phyloP scores from a whole-genome alignment of 2,113 vertebrate species.

The Oenanthe oenanthe region DNA sequence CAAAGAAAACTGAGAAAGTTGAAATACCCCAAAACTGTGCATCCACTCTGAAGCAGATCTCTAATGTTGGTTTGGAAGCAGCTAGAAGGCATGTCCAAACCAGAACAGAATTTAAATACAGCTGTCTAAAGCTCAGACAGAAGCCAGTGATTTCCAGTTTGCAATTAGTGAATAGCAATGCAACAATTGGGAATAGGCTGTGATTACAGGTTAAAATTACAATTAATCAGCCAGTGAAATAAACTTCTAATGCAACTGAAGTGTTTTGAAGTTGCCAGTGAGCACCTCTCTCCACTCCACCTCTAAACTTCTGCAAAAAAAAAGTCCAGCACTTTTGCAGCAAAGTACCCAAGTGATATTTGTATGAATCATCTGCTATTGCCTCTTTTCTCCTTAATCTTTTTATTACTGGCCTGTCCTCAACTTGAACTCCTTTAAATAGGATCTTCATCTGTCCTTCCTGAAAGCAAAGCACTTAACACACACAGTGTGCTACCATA shows the following conservation, averaged over 20 bases:
- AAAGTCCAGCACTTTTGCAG: background rate
- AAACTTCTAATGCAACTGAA: background rate
- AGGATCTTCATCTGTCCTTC: background rate
- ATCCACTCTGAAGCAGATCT: background rate
- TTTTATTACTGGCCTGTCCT: background rate
- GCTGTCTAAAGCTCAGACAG: background rate
- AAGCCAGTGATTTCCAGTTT: background rate
- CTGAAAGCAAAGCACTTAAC: constrained; percentile 27
- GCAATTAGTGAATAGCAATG: background rate
- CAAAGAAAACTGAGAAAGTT: background rate
- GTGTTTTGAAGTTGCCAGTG: background rate
- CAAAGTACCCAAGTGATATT: background rate
- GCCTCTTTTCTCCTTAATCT: background rate
- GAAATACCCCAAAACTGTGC: background rate
- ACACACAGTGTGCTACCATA: background rate
- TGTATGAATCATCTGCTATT: background rate
- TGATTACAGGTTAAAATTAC: background rate
- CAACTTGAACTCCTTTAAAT: constrained; percentile 8
- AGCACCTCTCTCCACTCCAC: background rate
- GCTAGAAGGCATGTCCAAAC: background rate
- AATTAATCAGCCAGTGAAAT: background rate
- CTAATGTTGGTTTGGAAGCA: background rate
- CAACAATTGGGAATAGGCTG: background rate
- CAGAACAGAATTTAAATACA: background rate
- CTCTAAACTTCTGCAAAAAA: background rate